phyloP scores from a whole-genome alignment of 2,888 invertebrate species.

The Drosophila longiperda region DNA sequence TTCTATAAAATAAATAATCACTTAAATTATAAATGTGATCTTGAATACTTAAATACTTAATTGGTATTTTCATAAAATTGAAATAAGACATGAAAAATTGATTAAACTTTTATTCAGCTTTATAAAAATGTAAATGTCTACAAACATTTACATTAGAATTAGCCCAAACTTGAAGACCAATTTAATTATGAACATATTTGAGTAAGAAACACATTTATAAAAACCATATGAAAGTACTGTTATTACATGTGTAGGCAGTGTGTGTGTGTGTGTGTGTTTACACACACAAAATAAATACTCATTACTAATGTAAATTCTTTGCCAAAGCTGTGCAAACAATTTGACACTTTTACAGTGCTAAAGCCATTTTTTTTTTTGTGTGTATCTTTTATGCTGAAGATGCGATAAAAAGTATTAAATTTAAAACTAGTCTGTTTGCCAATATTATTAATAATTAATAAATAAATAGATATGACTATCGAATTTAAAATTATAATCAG shows the following conservation, averaged over 20 bases:
- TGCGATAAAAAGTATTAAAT: neutral
- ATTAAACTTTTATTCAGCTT: neutral
- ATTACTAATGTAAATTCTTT: constrained; percentile 18
- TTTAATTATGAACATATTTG: neutral
- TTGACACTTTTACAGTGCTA: constrained; percentile 12
- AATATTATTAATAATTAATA: too few relatives aligned
- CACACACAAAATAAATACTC: neutral
- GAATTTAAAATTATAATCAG: neutral
- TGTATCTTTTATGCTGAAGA: neutral
- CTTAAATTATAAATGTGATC: neutral
- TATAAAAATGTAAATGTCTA: neutral
- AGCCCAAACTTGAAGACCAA: neutral
- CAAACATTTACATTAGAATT: neutral
- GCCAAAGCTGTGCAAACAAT: constrained; percentile 22
- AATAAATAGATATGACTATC: neutral
- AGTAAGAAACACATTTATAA: neutral
- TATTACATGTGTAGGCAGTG: neutral
- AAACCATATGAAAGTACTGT: neutral
- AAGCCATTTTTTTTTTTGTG: neutral
- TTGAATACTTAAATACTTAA: neutral
- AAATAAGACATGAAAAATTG: neutral
- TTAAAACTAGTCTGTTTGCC: too few relatives aligned
- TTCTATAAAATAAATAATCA: neutral
- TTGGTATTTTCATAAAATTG: neutral
- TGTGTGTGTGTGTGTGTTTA: neutral